phyloP scores from a whole-genome alignment of 2,113 vertebrate species.

The Chascanopsetta lugubris region DNA sequence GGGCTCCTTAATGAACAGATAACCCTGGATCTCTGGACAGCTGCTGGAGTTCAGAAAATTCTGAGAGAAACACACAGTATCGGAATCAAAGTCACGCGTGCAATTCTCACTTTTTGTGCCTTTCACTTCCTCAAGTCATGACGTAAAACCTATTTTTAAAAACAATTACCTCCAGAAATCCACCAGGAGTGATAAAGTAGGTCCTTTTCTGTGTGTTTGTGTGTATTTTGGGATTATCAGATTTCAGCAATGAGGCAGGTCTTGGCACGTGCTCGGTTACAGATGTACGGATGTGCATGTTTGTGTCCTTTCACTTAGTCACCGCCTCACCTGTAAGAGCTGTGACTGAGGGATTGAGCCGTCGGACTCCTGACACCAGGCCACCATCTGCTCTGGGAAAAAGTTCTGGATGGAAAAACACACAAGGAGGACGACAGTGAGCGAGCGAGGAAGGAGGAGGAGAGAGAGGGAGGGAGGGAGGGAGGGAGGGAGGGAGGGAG shows the following conservation, averaged over 20 bases:
- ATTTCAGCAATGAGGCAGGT: conserved; percentile 5
- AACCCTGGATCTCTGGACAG: conserved; percentile 97
- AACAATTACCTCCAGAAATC: too few species aligned
- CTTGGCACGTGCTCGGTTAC: background rate
- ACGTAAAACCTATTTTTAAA: conserved; percentile 3
- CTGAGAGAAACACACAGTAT: conserved; percentile 69
- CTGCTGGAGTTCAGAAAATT: conserved; percentile 96
- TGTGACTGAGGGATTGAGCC: conserved; percentile 90
- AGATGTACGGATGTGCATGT: background rate
- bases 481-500: background rate
- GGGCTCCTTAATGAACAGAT: conserved; percentile 91
- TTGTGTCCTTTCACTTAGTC: conserved; percentile 10
- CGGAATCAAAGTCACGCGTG: background rate
- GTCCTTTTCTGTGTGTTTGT: conserved; percentile 7
- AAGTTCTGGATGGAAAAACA: conserved; percentile 85
- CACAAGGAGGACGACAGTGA: conserved; percentile 18
- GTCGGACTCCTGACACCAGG: conserved; percentile 92
- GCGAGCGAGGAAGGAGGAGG: background rate
- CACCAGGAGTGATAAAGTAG: background rate
- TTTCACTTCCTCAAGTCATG: background rate
- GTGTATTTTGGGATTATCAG: conserved; percentile 39
- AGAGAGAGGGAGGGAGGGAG: conserved; percentile 11
- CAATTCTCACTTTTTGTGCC: background rate
- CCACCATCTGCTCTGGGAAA: conserved; percentile 97
- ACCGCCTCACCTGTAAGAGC: conserved; percentile 87